Conservation (phyloP, 2,888 invertebrate species). For the Euplagia quadripunctaria region DNA sequence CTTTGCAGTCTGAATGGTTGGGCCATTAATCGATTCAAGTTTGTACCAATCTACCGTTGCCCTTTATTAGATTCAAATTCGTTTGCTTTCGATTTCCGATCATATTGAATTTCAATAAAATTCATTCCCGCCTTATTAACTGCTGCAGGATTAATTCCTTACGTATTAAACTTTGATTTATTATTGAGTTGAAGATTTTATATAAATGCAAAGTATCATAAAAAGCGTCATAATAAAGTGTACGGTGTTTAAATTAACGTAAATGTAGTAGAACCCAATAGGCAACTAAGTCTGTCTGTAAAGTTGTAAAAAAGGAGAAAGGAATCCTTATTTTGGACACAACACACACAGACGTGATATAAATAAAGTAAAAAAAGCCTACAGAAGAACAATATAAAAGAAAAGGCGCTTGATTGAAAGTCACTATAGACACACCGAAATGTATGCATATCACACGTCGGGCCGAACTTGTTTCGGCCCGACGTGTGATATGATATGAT, state of each 20-base stretch:
- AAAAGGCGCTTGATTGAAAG: background rate
- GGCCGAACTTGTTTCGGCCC: too few relatives aligned
- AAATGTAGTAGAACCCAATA: background rate
- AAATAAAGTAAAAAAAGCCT: background rate
- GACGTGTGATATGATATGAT: too few relatives aligned
- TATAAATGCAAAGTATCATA: background rate
- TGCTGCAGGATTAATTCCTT: constrained; percentile 25
- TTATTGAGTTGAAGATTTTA: background rate
- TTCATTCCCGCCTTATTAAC: constrained; percentile 34
- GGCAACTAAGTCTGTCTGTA: background rate
- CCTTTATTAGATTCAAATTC: constrained; percentile 44
- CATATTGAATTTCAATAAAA: constrained; percentile 47
- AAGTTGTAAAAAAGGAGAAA: background rate
- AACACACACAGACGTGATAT: too few relatives aligned
- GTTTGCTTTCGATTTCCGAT: constrained; percentile 29
- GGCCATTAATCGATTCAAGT: constrained; percentile 51
- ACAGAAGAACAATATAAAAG: background rate
- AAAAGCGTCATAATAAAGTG: background rate
- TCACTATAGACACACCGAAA: too few relatives aligned
- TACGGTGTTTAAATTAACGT: background rate
- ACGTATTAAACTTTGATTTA: background rate
- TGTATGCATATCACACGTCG: too few relatives aligned
- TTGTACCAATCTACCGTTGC: constrained; percentile 46
- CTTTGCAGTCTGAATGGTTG: constrained; percentile 41
- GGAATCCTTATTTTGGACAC: background rate